These are phyloP conservation scores for Drosophila varians DNA, from an alignment of 1,140 invertebrate species.

Conservation along the genomic window DNA sequence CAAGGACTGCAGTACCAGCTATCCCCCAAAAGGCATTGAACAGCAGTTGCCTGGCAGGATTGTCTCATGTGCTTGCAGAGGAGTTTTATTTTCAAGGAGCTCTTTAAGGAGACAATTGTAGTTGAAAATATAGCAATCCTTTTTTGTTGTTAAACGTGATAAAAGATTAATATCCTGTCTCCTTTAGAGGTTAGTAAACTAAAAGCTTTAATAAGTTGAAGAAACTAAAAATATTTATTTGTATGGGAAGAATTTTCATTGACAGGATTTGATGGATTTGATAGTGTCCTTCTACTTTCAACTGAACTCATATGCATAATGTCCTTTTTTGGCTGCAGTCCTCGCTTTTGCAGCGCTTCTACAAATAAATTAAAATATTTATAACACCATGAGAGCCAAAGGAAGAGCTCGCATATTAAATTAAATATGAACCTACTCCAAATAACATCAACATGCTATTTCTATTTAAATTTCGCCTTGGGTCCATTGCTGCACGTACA, in stretches of 20 bases:
- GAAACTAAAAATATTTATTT: not conserved
- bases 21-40: constrained; percentile 13
- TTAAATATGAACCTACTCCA: constrained; percentile 77
- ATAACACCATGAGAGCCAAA: constrained; percentile 10
- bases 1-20: constrained; percentile 14
- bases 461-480: constrained; percentile 75
- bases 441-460: constrained; percentile 78
- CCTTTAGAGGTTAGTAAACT: too few relatives aligned
- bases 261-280: not conserved
- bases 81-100: constrained; percentile 26
- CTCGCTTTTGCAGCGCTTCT: not conserved
- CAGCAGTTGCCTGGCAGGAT: constrained; percentile 21
- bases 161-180: too few relatives aligned
- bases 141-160: too few relatives aligned
- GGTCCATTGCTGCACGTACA: constrained; percentile 70
- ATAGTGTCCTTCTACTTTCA: not conserved
- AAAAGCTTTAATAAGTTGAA: too few relatives aligned
- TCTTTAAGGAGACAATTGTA: constrained; percentile 6
- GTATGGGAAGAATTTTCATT: not conserved
- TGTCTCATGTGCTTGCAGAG: constrained; percentile 45
- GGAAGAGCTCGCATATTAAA: constrained; percentile 59
- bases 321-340: constrained; percentile 5
- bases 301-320: not conserved
- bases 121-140: not conserved
- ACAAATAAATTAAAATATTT: constrained; percentile 72